phyloP scores from a whole-genome alignment of 1,140 invertebrate genomes.

The Hermetia illucens region DNA sequence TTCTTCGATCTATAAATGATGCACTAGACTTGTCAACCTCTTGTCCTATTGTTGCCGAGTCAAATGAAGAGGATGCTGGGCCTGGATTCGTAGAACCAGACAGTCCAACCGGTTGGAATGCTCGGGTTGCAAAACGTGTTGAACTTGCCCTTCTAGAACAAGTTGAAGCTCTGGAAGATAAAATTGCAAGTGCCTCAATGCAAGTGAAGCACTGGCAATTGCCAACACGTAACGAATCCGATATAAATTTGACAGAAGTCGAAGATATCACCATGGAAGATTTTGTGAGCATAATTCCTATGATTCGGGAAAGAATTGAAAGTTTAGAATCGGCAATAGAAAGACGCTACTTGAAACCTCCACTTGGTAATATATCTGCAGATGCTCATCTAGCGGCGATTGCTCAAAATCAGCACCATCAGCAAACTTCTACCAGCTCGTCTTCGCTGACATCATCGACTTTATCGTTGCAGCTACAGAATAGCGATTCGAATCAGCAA shows the following conservation, averaged over 20 bases:
- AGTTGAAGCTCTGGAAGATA: slow-evolving; percentile 82
- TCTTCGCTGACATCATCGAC: slow-evolving; percentile 23
- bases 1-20: slow-evolving; percentile 17
- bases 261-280: slow-evolving; percentile 32
- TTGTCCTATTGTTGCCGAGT: slow-evolving; percentile 6
- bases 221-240: slow-evolving; percentile 43
- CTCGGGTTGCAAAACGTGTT: slow-evolving; percentile 56
- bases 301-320: slow-evolving; percentile 62
- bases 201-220: slow-evolving; percentile 85
- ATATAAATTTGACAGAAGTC: slow-evolving; percentile 36
- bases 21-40: slow-evolving; percentile 15
- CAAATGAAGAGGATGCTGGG: slow-evolving; percentile 8
- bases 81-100: slow-evolving; percentile 40
- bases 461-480: slow-evolving; percentile 23
- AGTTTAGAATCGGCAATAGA: slow-evolving; percentile 82
- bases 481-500: neutral
- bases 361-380: slow-evolving; percentile 49
- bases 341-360: slow-evolving; percentile 83
- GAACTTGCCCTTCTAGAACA: slow-evolving; percentile 73
- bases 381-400: slow-evolving; percentile 28
- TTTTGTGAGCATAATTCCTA: slow-evolving; percentile 36
- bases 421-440: slow-evolving; percentile 19
- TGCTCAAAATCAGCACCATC: slow-evolving; percentile 20
- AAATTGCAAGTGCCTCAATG: slow-evolving; percentile 84
- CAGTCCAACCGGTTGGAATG: slow-evolving; percentile 48